Conservation (phyloP, 1,140 invertebrate genomes). For the Pseudomyrmex flavicornis region DNA sequence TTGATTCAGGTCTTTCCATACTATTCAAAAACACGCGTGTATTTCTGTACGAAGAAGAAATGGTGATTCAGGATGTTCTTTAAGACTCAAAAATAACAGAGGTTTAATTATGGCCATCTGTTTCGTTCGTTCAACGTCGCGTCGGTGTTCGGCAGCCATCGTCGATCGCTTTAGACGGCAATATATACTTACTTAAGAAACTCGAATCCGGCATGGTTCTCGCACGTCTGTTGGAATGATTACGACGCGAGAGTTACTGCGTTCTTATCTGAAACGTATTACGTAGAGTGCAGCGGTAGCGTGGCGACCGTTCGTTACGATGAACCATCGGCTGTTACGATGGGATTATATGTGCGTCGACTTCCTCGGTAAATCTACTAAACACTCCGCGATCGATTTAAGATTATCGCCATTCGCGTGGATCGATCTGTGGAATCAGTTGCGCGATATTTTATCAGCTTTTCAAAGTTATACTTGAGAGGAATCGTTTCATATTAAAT, state of each 20-base stretch:
- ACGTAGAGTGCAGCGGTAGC: constrained; percentile 54
- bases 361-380: constrained; percentile 53
- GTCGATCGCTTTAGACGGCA: neutral
- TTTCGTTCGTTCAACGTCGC: constrained; percentile 3
- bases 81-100: constrained; percentile 2
- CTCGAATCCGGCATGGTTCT: constrained; percentile 36
- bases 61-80: neutral
- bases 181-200: constrained; percentile 9
- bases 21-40: no score
- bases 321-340: constrained; percentile 58
- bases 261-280: constrained; percentile 59
- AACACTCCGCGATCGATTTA: constrained; percentile 59
- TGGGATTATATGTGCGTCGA: constrained; percentile 55
- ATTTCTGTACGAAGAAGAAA: neutral
- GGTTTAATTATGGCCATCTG: constrained; percentile 7
- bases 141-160: neutral
- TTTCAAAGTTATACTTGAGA: no score
- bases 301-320: constrained; percentile 58
- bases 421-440: constrained; percentile 24
- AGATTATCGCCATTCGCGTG: constrained; percentile 45
- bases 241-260: constrained; percentile 59
- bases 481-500: no score
- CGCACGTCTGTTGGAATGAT: constrained; percentile 54
- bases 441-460: neutral
- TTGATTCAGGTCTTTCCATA: neutral